Conservation (phyloP, 2,888 invertebrate species). For the Lysandra bellargus region DNA sequence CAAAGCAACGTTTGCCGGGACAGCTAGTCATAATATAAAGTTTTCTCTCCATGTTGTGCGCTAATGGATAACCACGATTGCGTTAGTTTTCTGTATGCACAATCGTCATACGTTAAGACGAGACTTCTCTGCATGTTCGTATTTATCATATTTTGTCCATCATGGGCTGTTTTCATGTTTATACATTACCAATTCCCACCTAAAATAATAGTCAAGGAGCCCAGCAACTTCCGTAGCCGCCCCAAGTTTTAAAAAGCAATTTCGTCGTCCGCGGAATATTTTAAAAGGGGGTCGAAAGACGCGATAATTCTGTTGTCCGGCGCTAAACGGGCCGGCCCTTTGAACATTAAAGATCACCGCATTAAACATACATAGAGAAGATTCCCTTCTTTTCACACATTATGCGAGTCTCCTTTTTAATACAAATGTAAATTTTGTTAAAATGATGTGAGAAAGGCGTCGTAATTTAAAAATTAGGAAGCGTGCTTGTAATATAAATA, state of each 20-base stretch:
- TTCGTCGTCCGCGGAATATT: slow-evolving; percentile 62
- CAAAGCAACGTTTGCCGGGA: too few relatives aligned
- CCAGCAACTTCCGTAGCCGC: not conserved
- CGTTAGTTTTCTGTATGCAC: too few relatives aligned
- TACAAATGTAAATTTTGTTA: slow-evolving; percentile 66
- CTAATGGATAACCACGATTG: too few relatives aligned
- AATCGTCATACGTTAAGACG: not conserved
- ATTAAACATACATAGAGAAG: slow-evolving; percentile 70
- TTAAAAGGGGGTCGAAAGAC: slow-evolving; percentile 49
- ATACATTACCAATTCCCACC: not conserved
- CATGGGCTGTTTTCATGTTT: not conserved
- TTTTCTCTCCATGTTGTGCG: too few relatives aligned
- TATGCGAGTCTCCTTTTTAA: slow-evolving; percentile 54
- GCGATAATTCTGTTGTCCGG: slow-evolving; percentile 49
- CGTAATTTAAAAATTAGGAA: not conserved
- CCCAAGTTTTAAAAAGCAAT: slow-evolving; percentile 60
- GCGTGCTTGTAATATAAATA: not conserved
- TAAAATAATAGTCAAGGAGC: not conserved
- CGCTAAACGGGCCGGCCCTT: slow-evolving; percentile 58
- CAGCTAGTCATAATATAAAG: too few relatives aligned
- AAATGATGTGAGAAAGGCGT: not conserved
- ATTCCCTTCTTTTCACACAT: slow-evolving; percentile 70
- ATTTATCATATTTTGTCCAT: not conserved
- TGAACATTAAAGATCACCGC: slow-evolving; percentile 70
- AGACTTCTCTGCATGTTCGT: not conserved